Evolutionary conservation across 2,888 invertebrate genomes (phyloP), one percentile per base, ranked within the genome.

Genomic region (Rhagophthalmus giganteus): DNA sequence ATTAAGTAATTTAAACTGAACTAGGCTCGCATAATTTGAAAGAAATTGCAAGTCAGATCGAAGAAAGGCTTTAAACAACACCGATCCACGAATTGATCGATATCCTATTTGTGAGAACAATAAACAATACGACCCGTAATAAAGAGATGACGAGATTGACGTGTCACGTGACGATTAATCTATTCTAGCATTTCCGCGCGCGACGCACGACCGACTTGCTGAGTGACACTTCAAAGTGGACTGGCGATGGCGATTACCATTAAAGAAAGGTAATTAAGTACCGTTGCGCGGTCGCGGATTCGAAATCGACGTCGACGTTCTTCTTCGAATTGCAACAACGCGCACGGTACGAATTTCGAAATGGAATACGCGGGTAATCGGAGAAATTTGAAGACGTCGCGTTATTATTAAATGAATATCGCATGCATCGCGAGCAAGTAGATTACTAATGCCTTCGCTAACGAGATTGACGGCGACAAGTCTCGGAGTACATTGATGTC

Each of bases 181-280:
- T 60, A 57, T 55, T 60, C 51, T 47, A 48, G 13, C 11, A 42
- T 39, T 50, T 56, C 34, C 42, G 50, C 47, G 44, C 48, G 63
- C 64, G 67, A 70, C 63, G 72, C 72, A 72, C 72, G 72, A 72
- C 61, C 67, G 68, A 59, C 58, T 66, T 60, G 56, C 61, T 70
- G 71, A 71, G 61, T 67, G 71, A 68, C 70, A 65, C 58, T 57
- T 64, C 65, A 62, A 64, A 64, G 60, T 62, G 62, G 46, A 59
- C 56, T 59, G 60, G 54, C 41, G 58, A n/a, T n/a, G n/a, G n/a
- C 62, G 64, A 61, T 62, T 60, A 57, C 56, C 62, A 64, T 66
- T 65, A 63, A 62, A 63, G 60, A 65, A 65, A 62, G 59, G 62
- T 66, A 66, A 67, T 67, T 67, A 66, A 64, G 59, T 57, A 57